Evolutionary conservation across 2,888 invertebrate genomes (phyloP), one percentile per base, ranked within the genome.

Genomic region (Diloba caeruleocephala): DNA sequence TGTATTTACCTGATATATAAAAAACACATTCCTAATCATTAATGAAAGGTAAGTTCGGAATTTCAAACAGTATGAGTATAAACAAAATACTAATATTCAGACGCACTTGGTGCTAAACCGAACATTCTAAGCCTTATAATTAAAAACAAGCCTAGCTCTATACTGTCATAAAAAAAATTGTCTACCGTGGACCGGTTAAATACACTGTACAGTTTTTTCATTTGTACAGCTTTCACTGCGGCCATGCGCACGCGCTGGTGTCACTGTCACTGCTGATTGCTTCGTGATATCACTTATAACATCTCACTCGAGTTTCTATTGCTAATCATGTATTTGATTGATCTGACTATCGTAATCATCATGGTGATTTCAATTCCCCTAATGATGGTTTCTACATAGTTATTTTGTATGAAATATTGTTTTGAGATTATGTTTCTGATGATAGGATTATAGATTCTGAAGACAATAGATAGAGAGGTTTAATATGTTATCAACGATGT

Each of bases 241-340:
- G 23, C 10, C 41, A 25, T 45, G 55, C 46, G 51, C 53, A 28
- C 15, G 58, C 51, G 49, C 49, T 33, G 32, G 32, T 50, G 51
- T 57, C 51, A 42, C 51, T 52, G 45, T 26, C 48, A 38, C 37
- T n/a, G n/a, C n/a, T 67, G 64, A 70, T 71, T 68, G 46, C 62
- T 48, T 71, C 68, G 65, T 65, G 57, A 72, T 69, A 56, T 34
- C 49, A 28, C 34, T 44, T 44, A 17, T 23, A 43, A 59, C 55
- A 56, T 43, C 68, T 54, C 44, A 46, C 31, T 45, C 17, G 39
- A 48, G 51, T 68, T 71, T 71, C 70, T 71, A 71, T 54, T 54
- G 37, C 64, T 71, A 66, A 63, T 66, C 42, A 39, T 38, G 26
- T 54, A 43, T 53, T 62, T 62, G 61, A 61, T 63, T 43, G 46